Evolutionary conservation across 2,797 vertebrate genomes (phyloP).

Genomic region (Megalops cyprinoides): DNA sequence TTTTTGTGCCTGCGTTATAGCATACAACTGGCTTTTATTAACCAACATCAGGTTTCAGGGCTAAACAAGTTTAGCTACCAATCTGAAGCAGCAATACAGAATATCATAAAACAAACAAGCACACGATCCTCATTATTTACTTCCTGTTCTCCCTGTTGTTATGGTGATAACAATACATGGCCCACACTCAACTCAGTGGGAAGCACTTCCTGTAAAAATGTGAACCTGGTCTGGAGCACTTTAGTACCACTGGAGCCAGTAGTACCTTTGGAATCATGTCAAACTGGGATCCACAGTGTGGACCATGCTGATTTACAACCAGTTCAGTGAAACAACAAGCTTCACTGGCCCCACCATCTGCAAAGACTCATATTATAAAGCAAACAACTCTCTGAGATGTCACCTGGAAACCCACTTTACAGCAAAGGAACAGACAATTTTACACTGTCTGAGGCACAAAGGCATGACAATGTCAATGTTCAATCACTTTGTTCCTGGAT

Average conservation of each 20-base stretch:
- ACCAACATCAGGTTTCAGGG: no score
- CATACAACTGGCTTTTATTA: no score
- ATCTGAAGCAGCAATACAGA: background rate
- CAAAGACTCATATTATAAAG: background rate
- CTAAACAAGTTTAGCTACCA: no score
- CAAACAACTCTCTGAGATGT: no score
- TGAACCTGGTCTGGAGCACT: background rate
- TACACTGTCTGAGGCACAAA: no score
- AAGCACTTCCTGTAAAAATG: background rate
- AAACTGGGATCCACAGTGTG: background rate
- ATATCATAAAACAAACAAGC: background rate
- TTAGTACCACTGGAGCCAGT: no score
- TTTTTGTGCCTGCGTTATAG: no score
- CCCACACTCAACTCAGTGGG: background rate
- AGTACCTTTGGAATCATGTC: background rate
- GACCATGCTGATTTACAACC: background rate
- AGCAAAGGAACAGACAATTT: background rate
- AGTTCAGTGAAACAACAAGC: background rate
- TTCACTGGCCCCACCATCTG: background rate
- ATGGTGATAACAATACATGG: background rate
- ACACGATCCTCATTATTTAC: background rate
- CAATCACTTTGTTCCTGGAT: no score
- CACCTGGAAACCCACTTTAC: no score
- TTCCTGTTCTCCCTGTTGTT: background rate
- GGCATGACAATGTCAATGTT: no score